Base-by-base conservation (phyloP, 2,888 invertebrate species). In the Agrenia bidenticulata region DNA sequence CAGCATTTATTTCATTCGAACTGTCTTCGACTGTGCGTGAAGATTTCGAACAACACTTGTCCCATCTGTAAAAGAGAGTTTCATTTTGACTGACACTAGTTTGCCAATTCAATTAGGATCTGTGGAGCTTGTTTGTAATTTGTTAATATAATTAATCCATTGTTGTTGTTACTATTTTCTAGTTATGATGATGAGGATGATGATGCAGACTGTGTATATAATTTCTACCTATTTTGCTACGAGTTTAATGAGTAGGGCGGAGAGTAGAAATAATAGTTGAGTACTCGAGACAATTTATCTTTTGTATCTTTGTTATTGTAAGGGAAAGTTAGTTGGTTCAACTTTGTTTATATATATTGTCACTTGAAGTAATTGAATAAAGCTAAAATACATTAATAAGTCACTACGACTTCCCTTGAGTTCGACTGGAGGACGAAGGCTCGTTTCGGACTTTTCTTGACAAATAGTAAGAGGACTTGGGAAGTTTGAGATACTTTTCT, bases 1-100 rank as follows among this genome's bases (percentile, higher is more conserved):
- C 88, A 88, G 57, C 90, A 90, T 78, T 84, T 88, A 78, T 90
- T 90, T 80, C 90, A 90, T 78, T 88, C 88, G 0, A 87, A 87
- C 78, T 90, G 90, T 77, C 81, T 90, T 23, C 81, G 89, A 66
- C 84, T 85, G 72, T 90, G 89, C 77, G 82, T 90, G n/a, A 88
- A 87, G 71, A 82, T 84, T 45, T 27, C 63, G 32, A 70, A 61
- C 2, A 84, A 87, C 71, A 83, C 84, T 70, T 90, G 90, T 77
- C 90, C 90, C 0, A 87, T 90, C 78, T 90, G 90, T 79, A 88
- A 90, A 73, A 82, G 71, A 57, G 73, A 73, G 23, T 67, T 74
- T 17, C 66, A 67, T 23, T 74, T 74, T 27, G 67, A 72, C 61
- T 69, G 65, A 61, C 39, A 32, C 5, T 11, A 7, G 32, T 32